A percentile compares a stretch with the other conserved stretches of the same genome.
These are phyloP conservation scores for Sylvilagus bachmani DNA, from an alignment of 2,113 vertebrate genomes.

Conservation along the genomic window DNA sequence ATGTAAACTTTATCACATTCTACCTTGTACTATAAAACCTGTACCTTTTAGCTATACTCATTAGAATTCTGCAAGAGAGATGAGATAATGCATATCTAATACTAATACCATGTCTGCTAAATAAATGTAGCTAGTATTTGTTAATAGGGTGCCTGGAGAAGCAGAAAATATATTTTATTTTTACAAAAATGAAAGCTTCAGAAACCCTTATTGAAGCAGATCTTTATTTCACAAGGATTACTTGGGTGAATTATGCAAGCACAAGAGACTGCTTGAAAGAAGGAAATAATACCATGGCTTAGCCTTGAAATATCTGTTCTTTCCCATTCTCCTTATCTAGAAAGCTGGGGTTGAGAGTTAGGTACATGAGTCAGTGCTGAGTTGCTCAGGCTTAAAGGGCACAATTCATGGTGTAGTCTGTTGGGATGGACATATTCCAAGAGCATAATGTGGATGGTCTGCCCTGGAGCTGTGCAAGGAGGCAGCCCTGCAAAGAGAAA, in stretches of 20 bases:
- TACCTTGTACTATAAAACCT: constrained; percentile 49
- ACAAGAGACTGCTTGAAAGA: neutral
- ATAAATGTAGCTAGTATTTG: constrained; percentile 61
- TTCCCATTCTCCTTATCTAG: neutral
- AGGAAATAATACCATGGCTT: no score
- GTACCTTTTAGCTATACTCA: constrained; percentile 27
- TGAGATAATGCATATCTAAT: constrained; percentile 59
- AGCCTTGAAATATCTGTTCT: constrained; percentile 16
- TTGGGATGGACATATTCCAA: neutral
- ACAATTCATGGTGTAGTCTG: neutral
- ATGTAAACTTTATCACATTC: constrained; percentile 18
- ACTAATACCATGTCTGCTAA: neutral
- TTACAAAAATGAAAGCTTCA: neutral
- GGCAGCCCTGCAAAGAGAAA: neutral
- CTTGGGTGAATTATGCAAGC: neutral
- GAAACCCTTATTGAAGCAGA: constrained; percentile 13
- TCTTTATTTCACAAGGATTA: constrained; percentile 50
- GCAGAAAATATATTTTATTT: constrained; percentile 34
- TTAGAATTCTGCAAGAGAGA: constrained; percentile 57
- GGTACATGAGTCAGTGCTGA: neutral
- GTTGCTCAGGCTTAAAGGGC: neutral
- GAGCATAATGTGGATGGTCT: neutral
- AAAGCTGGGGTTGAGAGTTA: neutral
- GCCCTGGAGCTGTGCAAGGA: neutral
- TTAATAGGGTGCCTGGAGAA: constrained; percentile 36